phyloP scores from a whole-genome alignment of 2,888 invertebrate species.

The Tromatobia lineatoria region DNA sequence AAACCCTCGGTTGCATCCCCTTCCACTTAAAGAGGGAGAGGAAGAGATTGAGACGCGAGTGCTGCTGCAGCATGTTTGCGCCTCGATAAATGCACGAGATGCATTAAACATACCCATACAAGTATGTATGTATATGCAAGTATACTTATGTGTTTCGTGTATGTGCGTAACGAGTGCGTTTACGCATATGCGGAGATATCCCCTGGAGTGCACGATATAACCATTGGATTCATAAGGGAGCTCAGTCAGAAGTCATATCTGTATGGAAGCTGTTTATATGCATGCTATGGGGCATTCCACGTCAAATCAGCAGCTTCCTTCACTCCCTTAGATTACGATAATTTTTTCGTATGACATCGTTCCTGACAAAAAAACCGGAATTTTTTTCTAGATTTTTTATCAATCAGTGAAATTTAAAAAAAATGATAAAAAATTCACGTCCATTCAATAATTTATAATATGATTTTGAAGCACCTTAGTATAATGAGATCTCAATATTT shows the following conservation, averaged over 20 bases:
- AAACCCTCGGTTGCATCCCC: constrained; percentile 13
- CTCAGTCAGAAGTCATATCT: not conserved
- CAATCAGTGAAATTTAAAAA: no score
- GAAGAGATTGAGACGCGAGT: constrained; percentile 12
- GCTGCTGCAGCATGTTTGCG: constrained; percentile 16
- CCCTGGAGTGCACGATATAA: constrained; percentile 4
- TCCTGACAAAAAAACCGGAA: no score
- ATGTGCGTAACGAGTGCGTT: not conserved
- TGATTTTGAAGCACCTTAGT: no score
- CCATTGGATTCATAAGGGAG: not conserved
- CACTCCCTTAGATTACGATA: no score
- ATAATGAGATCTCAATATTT: no score
- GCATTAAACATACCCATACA: not conserved
- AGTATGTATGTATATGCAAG: not conserved
- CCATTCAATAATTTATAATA: no score
- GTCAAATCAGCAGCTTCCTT: not conserved
- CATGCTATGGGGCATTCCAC: not conserved
- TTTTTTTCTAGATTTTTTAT: no score
- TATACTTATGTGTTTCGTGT: constrained; percentile 5
- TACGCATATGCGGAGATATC: not conserved
- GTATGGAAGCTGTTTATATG: not conserved
- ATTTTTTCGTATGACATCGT: no score
- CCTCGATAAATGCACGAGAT: constrained; percentile 19
- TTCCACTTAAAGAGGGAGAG: constrained; percentile 11
- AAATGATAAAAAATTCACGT: no score